Evolutionary conservation across 2,888 invertebrate species (phyloP).

Genomic region (Drosophila macrospina): DNA sequence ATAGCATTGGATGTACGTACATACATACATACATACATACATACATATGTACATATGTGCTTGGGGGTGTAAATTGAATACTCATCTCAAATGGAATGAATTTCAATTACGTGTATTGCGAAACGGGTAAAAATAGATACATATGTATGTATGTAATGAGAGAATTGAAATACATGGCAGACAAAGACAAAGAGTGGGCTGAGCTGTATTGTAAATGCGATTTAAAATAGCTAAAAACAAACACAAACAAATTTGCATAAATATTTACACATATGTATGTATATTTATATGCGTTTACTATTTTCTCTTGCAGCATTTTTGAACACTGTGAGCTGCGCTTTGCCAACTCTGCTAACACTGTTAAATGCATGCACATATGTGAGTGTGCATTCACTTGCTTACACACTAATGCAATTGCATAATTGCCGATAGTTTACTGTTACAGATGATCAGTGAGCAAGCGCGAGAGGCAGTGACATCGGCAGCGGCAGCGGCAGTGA

Average conservation of each 20-base stretch:
- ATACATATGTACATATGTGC: no score
- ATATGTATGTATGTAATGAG: neutral
- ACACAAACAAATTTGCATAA: no score
- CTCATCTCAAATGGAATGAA: neutral
- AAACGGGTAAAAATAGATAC: neutral
- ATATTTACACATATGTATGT: no score
- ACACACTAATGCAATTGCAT: conserved; percentile 41
- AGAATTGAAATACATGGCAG: no score
- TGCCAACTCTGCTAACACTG: neutral
- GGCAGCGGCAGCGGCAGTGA: neutral
- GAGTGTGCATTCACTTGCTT: neutral
- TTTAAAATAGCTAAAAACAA: no score
- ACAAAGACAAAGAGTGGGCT: no score
- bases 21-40: neutral
- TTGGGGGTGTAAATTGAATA: no score
- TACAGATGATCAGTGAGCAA: conserved; percentile 18
- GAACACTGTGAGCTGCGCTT: neutral
- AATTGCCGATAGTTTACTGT: conserved; percentile 41
- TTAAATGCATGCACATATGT: neutral
- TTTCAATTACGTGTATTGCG: neutral
- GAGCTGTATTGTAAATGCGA: no score
- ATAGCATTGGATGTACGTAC: neutral
- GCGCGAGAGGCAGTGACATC: neutral
- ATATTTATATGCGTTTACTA: neutral
- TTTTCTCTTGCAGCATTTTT: neutral